phyloP scores from a whole-genome alignment of 1,140 invertebrate genomes.

The Oryzaephilus surinamensis region DNA sequence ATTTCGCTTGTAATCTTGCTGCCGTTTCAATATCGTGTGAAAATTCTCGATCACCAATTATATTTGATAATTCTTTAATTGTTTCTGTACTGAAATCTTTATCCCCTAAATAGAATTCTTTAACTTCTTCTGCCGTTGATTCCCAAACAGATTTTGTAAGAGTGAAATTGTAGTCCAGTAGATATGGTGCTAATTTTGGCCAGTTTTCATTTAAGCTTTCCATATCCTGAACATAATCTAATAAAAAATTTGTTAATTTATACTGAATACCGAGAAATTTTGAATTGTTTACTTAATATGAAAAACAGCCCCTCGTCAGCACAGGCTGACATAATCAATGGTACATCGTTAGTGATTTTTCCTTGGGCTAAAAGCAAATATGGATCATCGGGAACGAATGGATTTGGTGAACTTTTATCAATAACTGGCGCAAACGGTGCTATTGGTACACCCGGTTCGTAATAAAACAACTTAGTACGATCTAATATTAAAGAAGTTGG shows the following conservation, averaged over 20 bases:
- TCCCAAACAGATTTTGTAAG: too few relatives aligned
- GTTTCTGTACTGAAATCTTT: not conserved
- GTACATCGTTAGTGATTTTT: not conserved
- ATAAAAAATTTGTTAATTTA: too few relatives aligned
- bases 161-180: too few relatives aligned
- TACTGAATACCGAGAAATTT: too few relatives aligned
- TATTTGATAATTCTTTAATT: conserved; percentile 20
- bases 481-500: not conserved
- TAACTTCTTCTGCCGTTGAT: too few relatives aligned
- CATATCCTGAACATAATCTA: too few relatives aligned
- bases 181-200: too few relatives aligned
- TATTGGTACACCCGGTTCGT: not conserved
- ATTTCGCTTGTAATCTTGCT: conserved; percentile 41
- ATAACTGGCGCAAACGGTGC: not conserved
- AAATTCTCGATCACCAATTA: conserved; percentile 37
- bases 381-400: not conserved
- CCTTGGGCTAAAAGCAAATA: not conserved
- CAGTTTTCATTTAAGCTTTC: not conserved
- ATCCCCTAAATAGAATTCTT: too few relatives aligned
- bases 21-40: conserved; percentile 40
- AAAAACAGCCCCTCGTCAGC: not conserved
- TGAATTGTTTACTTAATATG: too few relatives aligned
- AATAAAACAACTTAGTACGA: not conserved
- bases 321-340: not conserved
- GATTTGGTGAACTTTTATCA: not conserved